Conservation (phyloP, 1,140 invertebrate genomes). For the Cydia splendana region DNA sequence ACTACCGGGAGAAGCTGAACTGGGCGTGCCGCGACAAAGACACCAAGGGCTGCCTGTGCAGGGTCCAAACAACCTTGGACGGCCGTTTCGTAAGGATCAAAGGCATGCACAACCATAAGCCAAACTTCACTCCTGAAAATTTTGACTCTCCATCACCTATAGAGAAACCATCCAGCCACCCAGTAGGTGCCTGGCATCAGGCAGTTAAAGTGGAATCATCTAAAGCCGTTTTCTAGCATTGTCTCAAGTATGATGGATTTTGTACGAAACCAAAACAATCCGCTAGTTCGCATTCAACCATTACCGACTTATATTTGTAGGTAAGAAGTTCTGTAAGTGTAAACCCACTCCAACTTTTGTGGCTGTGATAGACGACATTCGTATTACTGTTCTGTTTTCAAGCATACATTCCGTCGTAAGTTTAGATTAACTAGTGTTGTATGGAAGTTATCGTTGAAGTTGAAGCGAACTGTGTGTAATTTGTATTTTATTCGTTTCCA, state of each 20-base stretch:
- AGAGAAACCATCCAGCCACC: conserved; percentile 37
- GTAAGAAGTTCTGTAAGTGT: conserved; percentile 3
- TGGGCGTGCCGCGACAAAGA: conserved; percentile 76
- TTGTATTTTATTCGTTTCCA: neutral
- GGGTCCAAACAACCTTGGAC: conserved; percentile 69
- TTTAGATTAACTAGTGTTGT: conserved; percentile 7
- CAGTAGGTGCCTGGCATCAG: conserved; percentile 23
- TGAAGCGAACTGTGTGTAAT: conserved; percentile 9
- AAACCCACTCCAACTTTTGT: conserved; percentile 10
- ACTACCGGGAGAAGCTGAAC: conserved; percentile 70
- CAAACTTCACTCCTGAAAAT: conserved; percentile 67
- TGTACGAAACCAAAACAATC: conserved; percentile 3
- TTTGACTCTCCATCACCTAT: conserved; percentile 48
- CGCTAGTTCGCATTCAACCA: conserved; percentile 7
- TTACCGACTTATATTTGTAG: neutral
- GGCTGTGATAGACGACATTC: conserved; percentile 30
- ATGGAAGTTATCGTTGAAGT: conserved; percentile 15
- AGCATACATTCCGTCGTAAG: conserved; percentile 15
- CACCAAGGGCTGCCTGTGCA: conserved; percentile 62
- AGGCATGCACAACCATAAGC: conserved; percentile 64
- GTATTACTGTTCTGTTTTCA: conserved; percentile 12
- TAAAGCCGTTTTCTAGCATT: conserved; percentile 7
- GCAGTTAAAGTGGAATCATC: conserved; percentile 15
- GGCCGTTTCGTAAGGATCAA: conserved; percentile 67
- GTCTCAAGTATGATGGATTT: neutral